A percentile compares a stretch with the other conserved stretches of the same genome.
phyloP scores from a whole-genome alignment of 2,888 invertebrate genomes.

The Parapristionchus giblindavisi region DNA sequence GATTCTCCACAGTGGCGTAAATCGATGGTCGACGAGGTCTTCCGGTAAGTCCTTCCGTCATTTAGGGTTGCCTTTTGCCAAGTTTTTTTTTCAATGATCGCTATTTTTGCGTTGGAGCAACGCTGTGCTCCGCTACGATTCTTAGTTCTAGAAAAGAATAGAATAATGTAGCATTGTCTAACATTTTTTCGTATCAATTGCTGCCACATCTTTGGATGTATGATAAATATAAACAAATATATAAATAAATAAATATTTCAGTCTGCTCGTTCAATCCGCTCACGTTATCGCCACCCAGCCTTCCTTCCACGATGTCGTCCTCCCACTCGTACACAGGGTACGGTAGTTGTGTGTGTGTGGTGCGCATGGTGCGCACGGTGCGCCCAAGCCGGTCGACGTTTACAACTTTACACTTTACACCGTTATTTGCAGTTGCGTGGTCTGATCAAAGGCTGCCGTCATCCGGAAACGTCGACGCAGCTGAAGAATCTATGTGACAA shows the following conservation, averaged over 20 bases:
- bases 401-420: neutral
- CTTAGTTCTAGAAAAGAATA: no score
- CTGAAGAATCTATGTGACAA: slow-evolving; percentile 34
- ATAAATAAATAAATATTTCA: no score
- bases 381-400: neutral
- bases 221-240: no score
- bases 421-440: slow-evolving; percentile 28
- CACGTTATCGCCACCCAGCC: slow-evolving; percentile 56
- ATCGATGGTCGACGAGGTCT: slow-evolving; percentile 32
- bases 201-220: no score
- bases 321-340: slow-evolving; percentile 54
- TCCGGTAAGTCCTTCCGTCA: no score
- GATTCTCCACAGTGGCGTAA: slow-evolving; percentile 34
- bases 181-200: no score
- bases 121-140: no score
- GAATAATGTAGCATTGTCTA: no score
- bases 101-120: no score
- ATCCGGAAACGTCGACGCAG: slow-evolving; percentile 22
- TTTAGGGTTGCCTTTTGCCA: no score
- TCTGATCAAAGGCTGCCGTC: slow-evolving; percentile 29
- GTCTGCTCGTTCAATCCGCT: slow-evolving; percentile 47
- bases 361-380: neutral
- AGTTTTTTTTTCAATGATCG: no score
- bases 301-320: slow-evolving; percentile 58
- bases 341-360: neutral